Evolutionary conservation across 2,797 vertebrate species (phyloP), one percentile per base, ranked within the genome.

Genomic region (Gadopsis bispinosus): DNA sequence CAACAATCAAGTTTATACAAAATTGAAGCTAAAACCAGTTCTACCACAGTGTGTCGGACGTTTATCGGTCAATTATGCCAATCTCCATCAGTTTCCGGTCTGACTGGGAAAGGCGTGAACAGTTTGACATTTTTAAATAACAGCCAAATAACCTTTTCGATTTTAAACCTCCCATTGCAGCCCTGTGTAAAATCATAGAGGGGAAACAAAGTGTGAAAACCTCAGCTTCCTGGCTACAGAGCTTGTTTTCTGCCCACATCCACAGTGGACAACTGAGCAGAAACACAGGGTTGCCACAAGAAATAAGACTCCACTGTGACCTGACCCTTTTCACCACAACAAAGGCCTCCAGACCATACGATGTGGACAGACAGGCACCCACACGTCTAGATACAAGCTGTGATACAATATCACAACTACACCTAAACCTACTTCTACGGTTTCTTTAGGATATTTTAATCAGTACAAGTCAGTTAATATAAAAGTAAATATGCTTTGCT

Each of bases 311-410:
- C 72, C 39, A 59, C 35, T 45, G 80, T 79, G 79, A 58, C 73
- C 60, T 75, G 55, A 75, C 63, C 74, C 59, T 16, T 43, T 47
- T 74, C 56, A 81, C 94, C 94, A 94, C 94, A 94, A 88, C 89
- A 94, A 93, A 95, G 84, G 71, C 62, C 68, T 20, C 1, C 33
- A 47, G 67, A 53, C 33, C 55, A 9, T 29, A 8, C 17, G 2
- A 10, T 29, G 65, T 45, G 84, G 88, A 87, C 68, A 17, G 2
- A 29, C 1, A 0, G 26, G 13, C n/a, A 45, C 13, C 26, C 56
- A 69, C 29, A 17, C 0, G 2, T 4, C 7, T 10, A 55, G 1
- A 74, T 17, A 48, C 17, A 16, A 29, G 8, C 33, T 29, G 10
- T 5, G 0, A 48, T 3, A 7, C 10, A 4, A 69, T 11, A 14